Conservation (phyloP, 2,888 invertebrate genomes). For the Venusia cambrica region DNA sequence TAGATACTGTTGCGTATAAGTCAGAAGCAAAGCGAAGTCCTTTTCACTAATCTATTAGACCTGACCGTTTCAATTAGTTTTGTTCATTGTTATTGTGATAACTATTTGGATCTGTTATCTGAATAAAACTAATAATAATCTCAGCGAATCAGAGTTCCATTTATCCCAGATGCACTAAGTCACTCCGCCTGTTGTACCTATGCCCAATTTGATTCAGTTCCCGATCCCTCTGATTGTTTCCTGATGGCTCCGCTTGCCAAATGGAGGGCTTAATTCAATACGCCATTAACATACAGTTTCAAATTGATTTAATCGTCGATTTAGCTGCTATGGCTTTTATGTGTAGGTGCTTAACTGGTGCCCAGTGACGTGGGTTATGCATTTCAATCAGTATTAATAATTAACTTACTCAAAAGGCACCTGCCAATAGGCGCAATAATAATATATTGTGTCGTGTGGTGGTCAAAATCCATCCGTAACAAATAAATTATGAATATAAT, state of each 20-base stretch:
- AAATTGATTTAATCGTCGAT: slow-evolving; percentile 7
- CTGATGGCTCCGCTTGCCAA: slow-evolving; percentile 33
- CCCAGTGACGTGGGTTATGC: slow-evolving; percentile 1
- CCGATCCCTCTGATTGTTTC: slow-evolving; percentile 34
- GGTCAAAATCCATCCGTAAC: too few species aligned
- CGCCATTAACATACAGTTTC: slow-evolving; percentile 34
- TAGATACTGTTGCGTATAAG: too few species aligned
- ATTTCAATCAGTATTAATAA: neutral
- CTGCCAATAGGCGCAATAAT: too few species aligned
- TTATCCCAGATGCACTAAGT: slow-evolving; percentile 9
- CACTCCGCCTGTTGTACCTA: slow-evolving; percentile 8
- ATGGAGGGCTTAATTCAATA: slow-evolving; percentile 45
- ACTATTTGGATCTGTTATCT: too few species aligned
- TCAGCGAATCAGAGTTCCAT: slow-evolving; percentile 3
- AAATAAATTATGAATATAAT: too few species aligned
- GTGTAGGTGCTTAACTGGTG: slow-evolving; percentile 2
- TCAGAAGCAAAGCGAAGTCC: too few species aligned
- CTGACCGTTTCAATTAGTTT: too few species aligned
- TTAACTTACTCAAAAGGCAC: neutral
- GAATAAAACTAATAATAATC: slow-evolving; percentile 2
- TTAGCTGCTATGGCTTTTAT: neutral
- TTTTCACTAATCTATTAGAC: too few species aligned
- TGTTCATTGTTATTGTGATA: too few species aligned
- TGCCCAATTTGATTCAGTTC: slow-evolving; percentile 13
- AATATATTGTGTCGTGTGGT: too few species aligned